Percentiles rank a stretch among this genome's conserved stretches.
Evolutionary conservation across 2,888 invertebrate genomes (phyloP).

Genomic region (Luffia ferchaultella): DNA sequence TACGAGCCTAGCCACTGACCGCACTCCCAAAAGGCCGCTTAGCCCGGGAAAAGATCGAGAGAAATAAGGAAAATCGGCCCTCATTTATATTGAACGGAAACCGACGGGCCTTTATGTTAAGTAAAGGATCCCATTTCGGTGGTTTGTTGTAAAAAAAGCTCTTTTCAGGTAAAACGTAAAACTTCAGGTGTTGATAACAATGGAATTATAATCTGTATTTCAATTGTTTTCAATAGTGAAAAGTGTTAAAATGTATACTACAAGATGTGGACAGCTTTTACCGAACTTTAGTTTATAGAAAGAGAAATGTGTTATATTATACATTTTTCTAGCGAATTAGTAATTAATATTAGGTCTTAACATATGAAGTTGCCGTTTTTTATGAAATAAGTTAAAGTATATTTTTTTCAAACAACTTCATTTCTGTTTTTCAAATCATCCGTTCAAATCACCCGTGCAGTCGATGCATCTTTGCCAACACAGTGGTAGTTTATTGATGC

Average conservation of each 20-base stretch:
- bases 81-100: constrained; percentile 51
- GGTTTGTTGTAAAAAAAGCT: not conserved
- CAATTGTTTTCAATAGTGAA: not conserved
- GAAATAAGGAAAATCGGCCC: constrained; percentile 46
- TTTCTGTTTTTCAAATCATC: too few relatives aligned
- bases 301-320: too few relatives aligned
- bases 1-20: constrained; percentile 14
- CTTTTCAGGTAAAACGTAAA: not conserved
- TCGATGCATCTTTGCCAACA: too few relatives aligned
- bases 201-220: not conserved
- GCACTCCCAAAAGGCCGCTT: constrained; percentile 48
- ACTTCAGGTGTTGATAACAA: not conserved
- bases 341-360: too few relatives aligned
- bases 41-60: constrained; percentile 34
- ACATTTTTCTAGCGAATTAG: too few relatives aligned
- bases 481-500: too few relatives aligned
- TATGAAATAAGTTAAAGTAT: too few relatives aligned
- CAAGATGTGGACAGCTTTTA: too few relatives aligned
- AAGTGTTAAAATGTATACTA: not conserved
- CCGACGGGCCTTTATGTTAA: constrained; percentile 20
- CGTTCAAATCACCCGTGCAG: too few relatives aligned
- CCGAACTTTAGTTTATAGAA: too few relatives aligned
- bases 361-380: too few relatives aligned
- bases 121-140: not conserved
- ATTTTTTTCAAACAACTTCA: too few relatives aligned